Evolutionary conservation across 2,113 vertebrate genomes (phyloP).

Genomic region (mouse (Mus musculus)): DNA sequence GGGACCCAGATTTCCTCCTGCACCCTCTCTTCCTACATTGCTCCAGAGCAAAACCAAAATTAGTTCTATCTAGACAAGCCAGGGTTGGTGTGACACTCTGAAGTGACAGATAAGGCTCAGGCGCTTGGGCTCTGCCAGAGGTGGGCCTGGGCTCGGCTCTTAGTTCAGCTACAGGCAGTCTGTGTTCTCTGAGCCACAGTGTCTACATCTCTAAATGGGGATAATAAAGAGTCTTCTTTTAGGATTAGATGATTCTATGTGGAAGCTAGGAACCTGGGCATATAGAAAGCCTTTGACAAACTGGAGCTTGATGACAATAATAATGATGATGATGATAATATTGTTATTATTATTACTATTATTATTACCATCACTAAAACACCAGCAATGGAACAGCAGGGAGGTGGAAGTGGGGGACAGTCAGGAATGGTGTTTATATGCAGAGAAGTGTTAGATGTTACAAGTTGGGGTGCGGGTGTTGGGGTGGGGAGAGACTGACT

Average conservation of each 20-base stretch:
- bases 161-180: too few relatives aligned
- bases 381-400: neutral
- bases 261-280: neutral
- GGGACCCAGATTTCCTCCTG: neutral
- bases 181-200: neutral
- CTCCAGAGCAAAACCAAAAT: neutral
- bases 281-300: neutral
- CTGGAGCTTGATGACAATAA: neutral
- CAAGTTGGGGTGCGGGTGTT: conserved; percentile 50
- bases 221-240: neutral
- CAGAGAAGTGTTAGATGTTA: conserved; percentile 31
- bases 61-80: neutral
- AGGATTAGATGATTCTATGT: neutral
- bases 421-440: conserved; percentile 55
- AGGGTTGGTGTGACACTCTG: neutral
- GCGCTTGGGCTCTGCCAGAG: neutral
- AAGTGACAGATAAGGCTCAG: neutral
- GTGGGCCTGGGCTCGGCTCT: neutral
- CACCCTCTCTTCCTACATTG: neutral
- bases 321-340: neutral
- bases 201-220: neutral
- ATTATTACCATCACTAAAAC: neutral
- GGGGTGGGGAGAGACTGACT: conserved; percentile 66
- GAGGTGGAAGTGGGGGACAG: neutral
- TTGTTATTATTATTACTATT: neutral